Conservation (phyloP, 2,888 invertebrate species). For the Chloromyia formosa region DNA sequence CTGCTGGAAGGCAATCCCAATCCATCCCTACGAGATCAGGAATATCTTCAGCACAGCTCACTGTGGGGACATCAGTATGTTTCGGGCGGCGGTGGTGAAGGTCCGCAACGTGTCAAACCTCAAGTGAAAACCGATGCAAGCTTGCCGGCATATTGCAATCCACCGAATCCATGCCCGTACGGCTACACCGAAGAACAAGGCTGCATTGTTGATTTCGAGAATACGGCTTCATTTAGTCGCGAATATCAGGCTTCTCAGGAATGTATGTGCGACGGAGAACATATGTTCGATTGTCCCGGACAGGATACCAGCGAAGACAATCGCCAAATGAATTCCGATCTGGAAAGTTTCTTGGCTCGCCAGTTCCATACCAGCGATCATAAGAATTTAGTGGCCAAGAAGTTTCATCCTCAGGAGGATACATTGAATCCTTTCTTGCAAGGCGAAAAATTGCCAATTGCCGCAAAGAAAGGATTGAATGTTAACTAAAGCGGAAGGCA, state of each 20-base stretch:
- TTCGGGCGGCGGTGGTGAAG: slow-evolving; percentile 80
- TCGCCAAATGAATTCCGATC: slow-evolving; percentile 66
- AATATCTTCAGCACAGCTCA: slow-evolving; percentile 83
- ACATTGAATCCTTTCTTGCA: slow-evolving; percentile 77
- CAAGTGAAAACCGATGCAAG: slow-evolving; percentile 91
- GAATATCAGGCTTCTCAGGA: slow-evolving; percentile 91
- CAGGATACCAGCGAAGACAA: slow-evolving; percentile 55
- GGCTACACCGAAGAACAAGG: slow-evolving; percentile 89
- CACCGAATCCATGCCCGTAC: slow-evolving; percentile 97
- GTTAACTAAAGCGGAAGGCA: slow-evolving; percentile 59
- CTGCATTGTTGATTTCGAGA: slow-evolving; percentile 91
- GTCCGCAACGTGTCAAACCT: slow-evolving; percentile 60
- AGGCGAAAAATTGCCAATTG: slow-evolving; percentile 87
- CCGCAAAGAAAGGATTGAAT: slow-evolving; percentile 90
- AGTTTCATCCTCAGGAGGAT: slow-evolving; percentile 69
- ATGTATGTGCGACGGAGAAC: slow-evolving; percentile 98
- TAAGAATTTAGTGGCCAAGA: slow-evolving; percentile 80
- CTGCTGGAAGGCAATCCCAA: slow-evolving; percentile 75
- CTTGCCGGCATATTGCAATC: slow-evolving; percentile 97
- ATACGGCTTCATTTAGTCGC: slow-evolving; percentile 94
- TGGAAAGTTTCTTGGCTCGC: slow-evolving; percentile 72
- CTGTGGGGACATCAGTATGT: slow-evolving; percentile 81
- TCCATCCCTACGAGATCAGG: slow-evolving; percentile 86
- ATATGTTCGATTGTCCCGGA: slow-evolving; percentile 92
- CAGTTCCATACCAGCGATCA: slow-evolving; percentile 68